Percentiles rank a stretch among this genome's conserved stretches.
These are phyloP conservation scores for Hylaea fasciaria DNA, from an alignment of 2,888 invertebrate genomes.

Conservation along the genomic window DNA sequence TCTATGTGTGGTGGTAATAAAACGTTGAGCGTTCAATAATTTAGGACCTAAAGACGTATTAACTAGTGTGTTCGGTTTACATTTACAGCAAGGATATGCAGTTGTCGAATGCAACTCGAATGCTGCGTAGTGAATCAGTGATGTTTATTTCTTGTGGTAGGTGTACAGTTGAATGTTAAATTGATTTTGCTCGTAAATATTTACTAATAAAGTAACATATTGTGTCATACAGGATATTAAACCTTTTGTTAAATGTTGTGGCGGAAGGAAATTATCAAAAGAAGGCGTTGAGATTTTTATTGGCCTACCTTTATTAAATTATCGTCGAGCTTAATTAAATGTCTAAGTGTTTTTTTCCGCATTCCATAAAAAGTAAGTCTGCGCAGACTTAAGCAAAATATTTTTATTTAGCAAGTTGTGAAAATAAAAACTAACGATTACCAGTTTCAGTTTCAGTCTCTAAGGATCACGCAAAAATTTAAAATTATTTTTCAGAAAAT, in stretches of 20 bases:
- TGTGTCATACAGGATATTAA: neutral
- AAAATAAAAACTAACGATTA: no score
- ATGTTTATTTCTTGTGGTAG: slow-evolving; percentile 13
- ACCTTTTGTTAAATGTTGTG: neutral
- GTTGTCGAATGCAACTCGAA: slow-evolving; percentile 7
- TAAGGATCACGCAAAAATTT: no score
- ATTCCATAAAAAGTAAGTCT: no score
- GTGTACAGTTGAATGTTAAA: neutral
- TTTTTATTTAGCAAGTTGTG: no score
- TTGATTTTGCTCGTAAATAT: slow-evolving; percentile 16
- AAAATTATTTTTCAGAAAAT: no score
- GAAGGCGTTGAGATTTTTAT: no score
- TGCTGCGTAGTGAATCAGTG: neutral
- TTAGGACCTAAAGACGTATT: slow-evolving; percentile 49
- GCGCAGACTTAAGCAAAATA: no score
- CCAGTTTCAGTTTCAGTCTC: no score
- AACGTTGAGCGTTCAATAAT: slow-evolving; percentile 52
- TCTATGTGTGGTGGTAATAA: slow-evolving; percentile 63
- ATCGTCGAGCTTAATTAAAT: no score
- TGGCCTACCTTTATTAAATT: no score
- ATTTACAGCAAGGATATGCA: slow-evolving; percentile 23
- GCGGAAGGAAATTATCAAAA: neutral
- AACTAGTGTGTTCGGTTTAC: slow-evolving; percentile 29
- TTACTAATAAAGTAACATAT: slow-evolving; percentile 11
- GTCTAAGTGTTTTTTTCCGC: no score